phyloP scores from a whole-genome alignment of 2,888 invertebrate species.

The Poecilus cupreus region DNA sequence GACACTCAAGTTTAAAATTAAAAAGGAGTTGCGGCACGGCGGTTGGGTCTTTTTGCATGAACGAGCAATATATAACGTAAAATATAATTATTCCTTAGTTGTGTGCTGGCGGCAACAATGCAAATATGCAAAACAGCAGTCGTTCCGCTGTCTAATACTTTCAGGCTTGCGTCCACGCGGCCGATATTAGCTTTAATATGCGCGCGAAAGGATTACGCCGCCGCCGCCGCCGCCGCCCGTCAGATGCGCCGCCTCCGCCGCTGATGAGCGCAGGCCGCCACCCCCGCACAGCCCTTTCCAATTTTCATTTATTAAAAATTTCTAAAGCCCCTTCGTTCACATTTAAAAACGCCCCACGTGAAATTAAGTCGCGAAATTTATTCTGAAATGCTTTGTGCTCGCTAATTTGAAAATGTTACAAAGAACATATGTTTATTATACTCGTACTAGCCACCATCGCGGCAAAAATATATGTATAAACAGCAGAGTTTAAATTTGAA shows the following conservation, averaged over 20 bases:
- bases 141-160: constrained; percentile 48
- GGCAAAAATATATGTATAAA: no score
- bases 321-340: constrained; percentile 30
- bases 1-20: constrained; percentile 30
- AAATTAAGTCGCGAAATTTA: constrained; percentile 19
- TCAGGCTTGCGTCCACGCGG: constrained; percentile 7
- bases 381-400: background rate
- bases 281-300: background rate
- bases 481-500: no score
- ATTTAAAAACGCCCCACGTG: constrained; percentile 20
- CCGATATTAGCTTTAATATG: constrained; percentile 53
- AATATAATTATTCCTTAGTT: constrained; percentile 49
- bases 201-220: constrained; percentile 49
- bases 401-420: background rate
- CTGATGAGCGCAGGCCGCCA: background rate
- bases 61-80: constrained; percentile 49
- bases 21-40: background rate
- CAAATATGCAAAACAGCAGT: constrained; percentile 51
- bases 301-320: constrained; percentile 55
- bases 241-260: background rate
- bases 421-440: no score
- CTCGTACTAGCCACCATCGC: no score
- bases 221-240: background rate
- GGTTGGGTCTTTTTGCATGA: constrained; percentile 46
- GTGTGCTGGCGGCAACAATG: constrained; percentile 50